These are phyloP conservation scores for Capitulum mitella DNA, from an alignment of 2,888 invertebrate species.

Conservation along the genomic window DNA sequence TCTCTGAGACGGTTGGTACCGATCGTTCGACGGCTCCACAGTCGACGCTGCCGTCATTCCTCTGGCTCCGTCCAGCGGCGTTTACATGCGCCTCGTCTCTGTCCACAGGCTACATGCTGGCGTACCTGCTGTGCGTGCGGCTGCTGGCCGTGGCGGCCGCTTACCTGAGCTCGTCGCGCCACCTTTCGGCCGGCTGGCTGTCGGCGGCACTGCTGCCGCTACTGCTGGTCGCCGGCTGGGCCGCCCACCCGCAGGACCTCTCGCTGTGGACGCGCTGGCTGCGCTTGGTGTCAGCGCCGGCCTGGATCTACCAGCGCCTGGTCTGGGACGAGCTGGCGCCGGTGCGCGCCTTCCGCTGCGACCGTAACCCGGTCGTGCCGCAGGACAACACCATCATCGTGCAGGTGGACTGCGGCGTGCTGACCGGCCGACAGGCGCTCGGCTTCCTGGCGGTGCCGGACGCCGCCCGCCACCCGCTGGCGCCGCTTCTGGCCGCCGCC, in stretches of 20 bases:
- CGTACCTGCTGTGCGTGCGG: slow-evolving; percentile 42
- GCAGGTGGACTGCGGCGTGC: slow-evolving; percentile 36
- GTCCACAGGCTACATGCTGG: slow-evolving; percentile 40
- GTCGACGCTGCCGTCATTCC: too few species aligned
- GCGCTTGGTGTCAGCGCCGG: slow-evolving; percentile 60
- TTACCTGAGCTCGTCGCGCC: slow-evolving; percentile 58
- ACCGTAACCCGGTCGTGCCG: slow-evolving; percentile 61
- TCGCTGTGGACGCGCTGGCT: slow-evolving; percentile 60
- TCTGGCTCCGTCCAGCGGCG: too few species aligned
- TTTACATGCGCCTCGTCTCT: not conserved
- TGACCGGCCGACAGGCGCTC: slow-evolving; percentile 33
- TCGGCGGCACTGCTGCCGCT: slow-evolving; percentile 50
- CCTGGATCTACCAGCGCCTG: slow-evolving; percentile 63
- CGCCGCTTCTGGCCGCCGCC: slow-evolving; percentile 33
- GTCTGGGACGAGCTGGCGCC: slow-evolving; percentile 56
- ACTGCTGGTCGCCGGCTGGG: slow-evolving; percentile 53
- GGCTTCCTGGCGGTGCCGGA: slow-evolving; percentile 32
- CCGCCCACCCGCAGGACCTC: slow-evolving; percentile 60
- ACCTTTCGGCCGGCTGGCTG: slow-evolving; percentile 54
- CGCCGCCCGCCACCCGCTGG: slow-evolving; percentile 30
- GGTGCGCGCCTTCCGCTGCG: slow-evolving; percentile 40
- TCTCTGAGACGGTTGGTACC: too few species aligned
- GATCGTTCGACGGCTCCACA: too few species aligned
- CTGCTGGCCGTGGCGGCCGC: slow-evolving; percentile 53
- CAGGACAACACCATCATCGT: slow-evolving; percentile 63